phyloP scores from a whole-genome alignment of 2,113 vertebrate species.

The Gasterosteus nipponicus region DNA sequence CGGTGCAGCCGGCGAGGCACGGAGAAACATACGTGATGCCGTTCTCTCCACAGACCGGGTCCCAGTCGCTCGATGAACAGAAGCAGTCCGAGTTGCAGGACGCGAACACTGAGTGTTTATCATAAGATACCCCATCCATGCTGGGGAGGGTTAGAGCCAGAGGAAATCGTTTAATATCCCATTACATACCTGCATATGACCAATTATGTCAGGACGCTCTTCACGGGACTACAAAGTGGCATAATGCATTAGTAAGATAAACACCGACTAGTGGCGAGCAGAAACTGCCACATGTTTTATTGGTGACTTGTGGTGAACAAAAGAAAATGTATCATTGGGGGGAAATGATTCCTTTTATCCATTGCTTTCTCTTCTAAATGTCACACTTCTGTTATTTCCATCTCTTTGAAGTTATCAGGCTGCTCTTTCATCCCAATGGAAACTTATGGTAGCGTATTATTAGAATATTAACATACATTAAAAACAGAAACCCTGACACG shows the following conservation, averaged over 20 bases:
- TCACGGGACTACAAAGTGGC: neutral
- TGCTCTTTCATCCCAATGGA: neutral
- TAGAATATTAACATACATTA: neutral
- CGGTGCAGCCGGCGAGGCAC: constrained; percentile 89
- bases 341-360: neutral
- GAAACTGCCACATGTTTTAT: neutral
- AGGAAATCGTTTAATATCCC: neutral
- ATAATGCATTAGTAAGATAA: neutral
- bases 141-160: constrained; percentile 43
- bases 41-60: constrained; percentile 90
- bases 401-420: too few species aligned
- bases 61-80: constrained; percentile 86
- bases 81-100: constrained; percentile 85
- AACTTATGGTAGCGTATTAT: neutral
- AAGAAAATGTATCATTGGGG: neutral
- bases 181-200: neutral
- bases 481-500: neutral
- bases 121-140: constrained; percentile 55
- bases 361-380: neutral
- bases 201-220: neutral
- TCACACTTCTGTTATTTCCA: neutral
- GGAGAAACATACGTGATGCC: constrained; percentile 89
- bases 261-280: neutral
- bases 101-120: constrained; percentile 70
- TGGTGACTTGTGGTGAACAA: neutral